Conservation (phyloP, 2,797 vertebrate genomes). For the Perodicticus potto region DNA sequence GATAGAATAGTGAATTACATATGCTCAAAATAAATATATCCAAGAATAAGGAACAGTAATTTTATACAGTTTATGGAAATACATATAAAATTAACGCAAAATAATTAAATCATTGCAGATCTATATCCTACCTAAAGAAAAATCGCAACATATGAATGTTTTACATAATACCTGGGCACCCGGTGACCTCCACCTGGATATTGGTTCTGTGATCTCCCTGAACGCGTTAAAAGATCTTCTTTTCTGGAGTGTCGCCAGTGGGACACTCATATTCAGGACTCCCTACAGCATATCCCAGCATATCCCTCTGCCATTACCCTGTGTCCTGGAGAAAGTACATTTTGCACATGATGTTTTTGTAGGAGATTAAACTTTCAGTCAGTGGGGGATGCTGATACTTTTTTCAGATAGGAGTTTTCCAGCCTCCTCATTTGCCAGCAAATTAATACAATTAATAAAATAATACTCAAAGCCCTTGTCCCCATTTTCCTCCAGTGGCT, state of each 20-base stretch:
- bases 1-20: background rate
- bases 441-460: too few species aligned
- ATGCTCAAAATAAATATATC: background rate
- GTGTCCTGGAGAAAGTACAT: background rate
- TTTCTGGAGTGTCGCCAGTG: background rate
- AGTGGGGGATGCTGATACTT: too few species aligned
- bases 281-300: background rate
- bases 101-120: background rate
- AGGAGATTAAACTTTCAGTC: too few species aligned
- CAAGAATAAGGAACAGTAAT: background rate
- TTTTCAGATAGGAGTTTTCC: too few species aligned
- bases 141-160: background rate
- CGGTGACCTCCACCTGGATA: background rate
- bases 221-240: background rate
- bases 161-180: background rate
- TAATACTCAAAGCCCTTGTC: too few species aligned
- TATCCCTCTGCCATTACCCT: background rate
- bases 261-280: background rate
- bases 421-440: too few species aligned
- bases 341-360: background rate
- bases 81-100: background rate
- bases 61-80: background rate
- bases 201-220: background rate
- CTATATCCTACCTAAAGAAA: background rate
- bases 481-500: too few species aligned